phyloP scores from a whole-genome alignment of 2,113 vertebrate species.

The Rhombomys opimus region DNA sequence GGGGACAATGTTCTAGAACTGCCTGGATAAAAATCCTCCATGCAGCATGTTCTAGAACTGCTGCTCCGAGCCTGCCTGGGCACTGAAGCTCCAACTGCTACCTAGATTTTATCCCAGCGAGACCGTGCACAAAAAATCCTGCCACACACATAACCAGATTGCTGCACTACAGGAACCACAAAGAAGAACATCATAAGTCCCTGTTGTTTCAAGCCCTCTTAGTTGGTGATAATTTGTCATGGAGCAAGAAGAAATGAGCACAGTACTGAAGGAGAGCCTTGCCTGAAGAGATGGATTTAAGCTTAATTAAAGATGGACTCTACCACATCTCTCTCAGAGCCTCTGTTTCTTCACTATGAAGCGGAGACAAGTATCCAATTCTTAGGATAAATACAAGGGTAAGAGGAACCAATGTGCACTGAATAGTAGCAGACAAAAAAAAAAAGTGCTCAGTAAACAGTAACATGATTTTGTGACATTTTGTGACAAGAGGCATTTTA shows the following conservation, averaged over 20 bases:
- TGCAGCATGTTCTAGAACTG: neutral
- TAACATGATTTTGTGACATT: neutral
- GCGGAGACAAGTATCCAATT: neutral
- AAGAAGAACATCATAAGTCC: neutral
- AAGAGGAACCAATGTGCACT: neutral
- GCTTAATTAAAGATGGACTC: neutral
- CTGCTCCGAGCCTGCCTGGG: neutral
- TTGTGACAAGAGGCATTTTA: neutral
- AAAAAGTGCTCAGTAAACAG: neutral
- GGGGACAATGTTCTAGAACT: neutral
- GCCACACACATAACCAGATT: neutral
- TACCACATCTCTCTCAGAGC: neutral
- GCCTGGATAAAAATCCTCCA: neutral
- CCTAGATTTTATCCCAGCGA: neutral
- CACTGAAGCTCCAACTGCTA: neutral
- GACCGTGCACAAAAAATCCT: neutral
- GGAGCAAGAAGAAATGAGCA: neutral
- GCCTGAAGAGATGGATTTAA: neutral
- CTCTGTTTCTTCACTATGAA: conserved; percentile 2
- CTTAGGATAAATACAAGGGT: neutral
- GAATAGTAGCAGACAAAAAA: neutral
- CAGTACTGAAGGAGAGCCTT: neutral
- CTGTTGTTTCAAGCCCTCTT: neutral
- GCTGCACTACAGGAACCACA: neutral
- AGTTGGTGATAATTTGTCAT: neutral